Percentiles rank a stretch among this genome's conserved stretches.
Conservation (phyloP, 2,113 vertebrate genomes). For the Pipra filicauda region DNA sequence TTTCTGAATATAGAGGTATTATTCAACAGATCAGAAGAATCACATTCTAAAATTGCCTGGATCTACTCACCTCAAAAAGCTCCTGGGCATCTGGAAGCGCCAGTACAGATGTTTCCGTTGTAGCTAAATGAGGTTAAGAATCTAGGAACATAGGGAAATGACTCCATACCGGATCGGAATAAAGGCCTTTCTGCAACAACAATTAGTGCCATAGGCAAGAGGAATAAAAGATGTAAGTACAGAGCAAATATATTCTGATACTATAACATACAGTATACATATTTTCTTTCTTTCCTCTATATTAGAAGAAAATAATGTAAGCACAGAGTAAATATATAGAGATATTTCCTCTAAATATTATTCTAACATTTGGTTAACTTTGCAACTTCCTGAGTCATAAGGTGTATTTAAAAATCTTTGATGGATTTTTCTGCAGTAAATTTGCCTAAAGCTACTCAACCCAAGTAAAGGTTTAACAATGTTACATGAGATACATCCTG, state of each 20-base stretch:
- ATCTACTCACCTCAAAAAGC: neutral
- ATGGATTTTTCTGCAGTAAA: neutral
- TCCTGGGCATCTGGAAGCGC: neutral
- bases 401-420: neutral
- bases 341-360: neutral
- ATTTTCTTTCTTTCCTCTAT: neutral
- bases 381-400: neutral
- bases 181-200: neutral
- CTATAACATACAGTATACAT: neutral
- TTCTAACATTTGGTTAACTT: neutral
- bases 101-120: neutral
- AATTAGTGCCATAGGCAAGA: neutral
- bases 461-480: neutral
- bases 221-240: neutral
- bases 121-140: neutral
- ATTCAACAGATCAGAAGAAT: neutral
- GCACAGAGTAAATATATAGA: neutral
- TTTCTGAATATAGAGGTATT: neutral
- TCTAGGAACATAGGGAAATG: neutral
- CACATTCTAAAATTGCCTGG: neutral
- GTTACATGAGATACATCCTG: neutral
- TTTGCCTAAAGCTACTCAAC: neutral
- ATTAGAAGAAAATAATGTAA: neutral
- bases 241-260: neutral
- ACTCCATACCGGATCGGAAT: neutral